Evolutionary conservation across 2,888 invertebrate species (phyloP).

Genomic region (Cosmorhoe ocellata): DNA sequence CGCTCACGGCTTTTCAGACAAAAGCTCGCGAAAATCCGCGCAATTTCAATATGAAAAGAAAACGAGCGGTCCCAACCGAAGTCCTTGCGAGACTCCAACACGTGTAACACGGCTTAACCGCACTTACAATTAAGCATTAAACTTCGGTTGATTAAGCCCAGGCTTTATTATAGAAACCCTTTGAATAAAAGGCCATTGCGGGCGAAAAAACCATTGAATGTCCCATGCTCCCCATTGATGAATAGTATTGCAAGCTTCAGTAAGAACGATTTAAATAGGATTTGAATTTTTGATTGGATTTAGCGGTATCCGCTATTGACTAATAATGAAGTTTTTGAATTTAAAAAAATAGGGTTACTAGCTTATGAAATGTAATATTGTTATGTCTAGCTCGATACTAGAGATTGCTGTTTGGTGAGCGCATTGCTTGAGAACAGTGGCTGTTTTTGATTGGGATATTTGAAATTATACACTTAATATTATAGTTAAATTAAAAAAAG

Average conservation of each 20-base stretch:
- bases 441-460: no score
- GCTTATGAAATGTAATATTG: no score
- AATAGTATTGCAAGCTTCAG: conserved; percentile 47
- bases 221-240: conserved; percentile 45
- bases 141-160: conserved; percentile 79
- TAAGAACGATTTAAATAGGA: conserved; percentile 36
- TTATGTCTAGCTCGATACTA: no score
- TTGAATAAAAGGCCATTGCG: conserved; percentile 66
- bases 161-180: conserved; percentile 72
- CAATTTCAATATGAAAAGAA: conserved; percentile 69
- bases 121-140: conserved; percentile 80
- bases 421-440: no score
- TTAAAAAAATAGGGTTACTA: neutral
- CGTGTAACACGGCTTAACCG: conserved; percentile 77
- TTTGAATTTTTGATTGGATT: conserved; percentile 39
- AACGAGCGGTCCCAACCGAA: conserved; percentile 45
- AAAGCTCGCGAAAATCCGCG: conserved; percentile 19
- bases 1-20: conserved; percentile 4
- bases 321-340: conserved; percentile 22
- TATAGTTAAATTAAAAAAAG: no score
- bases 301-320: conserved; percentile 48
- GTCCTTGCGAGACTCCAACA: conserved; percentile 67
- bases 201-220: conserved; percentile 68
- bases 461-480: no score
- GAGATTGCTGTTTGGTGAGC: no score